Conservation (phyloP, 1,140 invertebrate genomes). For the Bombus impatiens region DNA sequence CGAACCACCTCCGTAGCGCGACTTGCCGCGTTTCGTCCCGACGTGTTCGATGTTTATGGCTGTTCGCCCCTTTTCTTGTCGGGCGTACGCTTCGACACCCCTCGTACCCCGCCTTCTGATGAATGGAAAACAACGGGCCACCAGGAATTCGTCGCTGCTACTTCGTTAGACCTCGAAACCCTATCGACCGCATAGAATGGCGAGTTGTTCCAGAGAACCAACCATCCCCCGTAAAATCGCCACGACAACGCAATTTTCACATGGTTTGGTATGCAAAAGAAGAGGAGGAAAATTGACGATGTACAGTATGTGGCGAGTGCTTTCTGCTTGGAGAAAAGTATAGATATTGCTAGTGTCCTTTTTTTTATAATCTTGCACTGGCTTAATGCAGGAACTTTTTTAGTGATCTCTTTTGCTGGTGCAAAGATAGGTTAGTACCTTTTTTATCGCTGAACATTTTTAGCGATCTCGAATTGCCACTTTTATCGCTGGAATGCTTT, state of each 20-base stretch:
- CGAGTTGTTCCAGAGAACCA: neutral
- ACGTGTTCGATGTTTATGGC: slow-evolving; percentile 27
- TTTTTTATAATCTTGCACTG: no score
- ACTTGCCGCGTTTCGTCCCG: slow-evolving; percentile 23
- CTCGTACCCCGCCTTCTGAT: neutral
- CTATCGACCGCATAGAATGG: slow-evolving; percentile 11
- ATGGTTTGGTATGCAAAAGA: slow-evolving; percentile 38
- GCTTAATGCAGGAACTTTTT: no score
- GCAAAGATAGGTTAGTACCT: no score
- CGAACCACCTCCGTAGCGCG: slow-evolving; percentile 14
- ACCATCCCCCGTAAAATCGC: neutral
- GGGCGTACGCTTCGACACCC: neutral
- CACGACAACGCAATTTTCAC: slow-evolving; percentile 48
- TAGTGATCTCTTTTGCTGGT: no score
- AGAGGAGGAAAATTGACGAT: slow-evolving; percentile 2
- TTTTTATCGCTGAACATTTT: no score
- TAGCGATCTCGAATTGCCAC: no score
- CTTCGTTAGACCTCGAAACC: slow-evolving; percentile 13
- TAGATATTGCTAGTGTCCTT: no score
- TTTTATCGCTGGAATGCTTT: neutral
- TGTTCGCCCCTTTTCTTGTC: slow-evolving; percentile 8
- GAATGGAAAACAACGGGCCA: slow-evolving; percentile 35
- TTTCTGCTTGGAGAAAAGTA: slow-evolving; percentile 9
- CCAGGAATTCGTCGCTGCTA: slow-evolving; percentile 12
- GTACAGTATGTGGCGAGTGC: no score